Conservation (phyloP, 2,797 vertebrate species). For the Alfaro cultratus region DNA sequence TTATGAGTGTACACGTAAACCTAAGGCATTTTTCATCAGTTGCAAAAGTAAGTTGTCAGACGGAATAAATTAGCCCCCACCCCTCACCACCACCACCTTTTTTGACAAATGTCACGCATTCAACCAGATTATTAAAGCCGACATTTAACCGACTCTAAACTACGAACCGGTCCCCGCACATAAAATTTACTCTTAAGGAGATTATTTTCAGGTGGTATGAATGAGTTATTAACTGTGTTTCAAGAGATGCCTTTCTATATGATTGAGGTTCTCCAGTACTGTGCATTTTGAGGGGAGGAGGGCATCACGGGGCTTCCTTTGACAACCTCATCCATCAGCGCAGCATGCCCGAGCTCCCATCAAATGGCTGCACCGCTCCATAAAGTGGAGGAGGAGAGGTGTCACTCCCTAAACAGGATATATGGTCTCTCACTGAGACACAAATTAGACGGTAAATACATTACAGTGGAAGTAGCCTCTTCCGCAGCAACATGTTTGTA, state of each 20-base stretch:
- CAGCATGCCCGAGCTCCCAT: conserved; percentile 79
- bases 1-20: conserved; percentile 52
- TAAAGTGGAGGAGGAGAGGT: conserved; percentile 83
- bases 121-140: conserved; percentile 23
- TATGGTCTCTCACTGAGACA: conserved; percentile 84
- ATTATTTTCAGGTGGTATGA: conserved; percentile 69
- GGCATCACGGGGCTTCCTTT: conserved; percentile 73
- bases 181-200: conserved; percentile 46
- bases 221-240: conserved; percentile 67
- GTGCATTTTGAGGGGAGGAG: conserved; percentile 65
- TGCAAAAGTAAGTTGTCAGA: conserved; percentile 42
- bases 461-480: conserved; percentile 81
- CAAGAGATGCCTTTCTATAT: conserved; percentile 50
- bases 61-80: conserved; percentile 23
- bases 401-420: conserved; percentile 88
- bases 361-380: conserved; percentile 75
- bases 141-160: conserved; percentile 38
- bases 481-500: conserved; percentile 78
- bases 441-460: conserved; percentile 89
- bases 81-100: no score
- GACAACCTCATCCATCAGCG: conserved; percentile 86
- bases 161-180: conserved; percentile 25
- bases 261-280: conserved; percentile 66
- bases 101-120: conserved; percentile 31
- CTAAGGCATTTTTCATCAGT: conserved; percentile 45